Conservation (phyloP, 1,140 invertebrate species). For the Drosophila sucinea region DNA sequence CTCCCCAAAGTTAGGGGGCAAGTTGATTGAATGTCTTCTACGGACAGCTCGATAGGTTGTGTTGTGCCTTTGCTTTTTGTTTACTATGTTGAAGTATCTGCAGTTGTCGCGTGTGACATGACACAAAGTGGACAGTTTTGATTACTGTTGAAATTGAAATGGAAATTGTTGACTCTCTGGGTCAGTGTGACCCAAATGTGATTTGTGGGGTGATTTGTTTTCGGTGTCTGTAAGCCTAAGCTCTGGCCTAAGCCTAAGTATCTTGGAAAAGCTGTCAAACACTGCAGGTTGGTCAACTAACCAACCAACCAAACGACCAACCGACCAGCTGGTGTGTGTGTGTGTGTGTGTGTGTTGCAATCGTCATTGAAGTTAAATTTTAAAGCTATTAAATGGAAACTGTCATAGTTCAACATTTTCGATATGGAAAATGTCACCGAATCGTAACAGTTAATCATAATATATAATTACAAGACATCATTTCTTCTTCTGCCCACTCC, state of each 20-base stretch:
- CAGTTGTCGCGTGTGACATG: conserved; percentile 68
- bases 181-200: conserved; percentile 27
- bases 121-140: conserved; percentile 80
- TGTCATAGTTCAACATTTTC: neutral
- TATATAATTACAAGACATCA: conserved; percentile 5
- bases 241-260: conserved; percentile 20
- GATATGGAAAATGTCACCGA: neutral
- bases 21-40: conserved; percentile 74
- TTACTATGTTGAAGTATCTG: conserved; percentile 71
- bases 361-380: neutral
- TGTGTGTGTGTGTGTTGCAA: neutral
- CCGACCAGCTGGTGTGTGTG: too few relatives aligned
- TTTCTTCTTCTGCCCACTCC: conserved; percentile 43
- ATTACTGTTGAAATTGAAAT: conserved; percentile 80
- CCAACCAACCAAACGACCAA: conserved; percentile 9
- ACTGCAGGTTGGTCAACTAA: conserved; percentile 26
- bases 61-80: conserved; percentile 62
- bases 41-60: conserved; percentile 60
- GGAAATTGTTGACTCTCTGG: conserved; percentile 66
- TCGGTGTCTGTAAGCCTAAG: conserved; percentile 4
- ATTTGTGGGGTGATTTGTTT: conserved; percentile 5
- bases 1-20: conserved; percentile 56
- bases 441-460: neutral
- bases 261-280: conserved; percentile 17
- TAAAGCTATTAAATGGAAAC: neutral